Conservation (phyloP, 2,113 vertebrate genomes). For the Psilopsiagon aurifrons region DNA sequence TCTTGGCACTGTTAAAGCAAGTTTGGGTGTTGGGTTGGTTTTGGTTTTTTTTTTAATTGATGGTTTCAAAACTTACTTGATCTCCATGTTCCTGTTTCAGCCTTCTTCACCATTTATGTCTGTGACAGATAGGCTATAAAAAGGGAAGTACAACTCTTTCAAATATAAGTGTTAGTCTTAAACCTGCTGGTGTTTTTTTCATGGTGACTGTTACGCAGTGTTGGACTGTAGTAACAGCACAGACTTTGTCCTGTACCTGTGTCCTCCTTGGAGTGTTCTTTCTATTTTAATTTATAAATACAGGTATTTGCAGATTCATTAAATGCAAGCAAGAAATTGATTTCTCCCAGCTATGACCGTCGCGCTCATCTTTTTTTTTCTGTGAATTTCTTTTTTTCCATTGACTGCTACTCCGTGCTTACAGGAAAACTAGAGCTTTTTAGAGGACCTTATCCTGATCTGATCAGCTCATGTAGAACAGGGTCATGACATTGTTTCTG, state of each 20-base stretch:
- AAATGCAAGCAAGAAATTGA: neutral
- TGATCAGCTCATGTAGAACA: neutral
- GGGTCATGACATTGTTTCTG: neutral
- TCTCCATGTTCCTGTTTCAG: neutral
- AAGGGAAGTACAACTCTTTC: neutral
- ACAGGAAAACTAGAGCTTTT: neutral
- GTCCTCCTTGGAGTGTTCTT: neutral
- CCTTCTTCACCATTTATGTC: neutral
- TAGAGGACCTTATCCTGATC: neutral
- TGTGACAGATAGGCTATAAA: neutral
- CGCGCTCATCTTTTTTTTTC: neutral
- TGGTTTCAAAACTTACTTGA: neutral
- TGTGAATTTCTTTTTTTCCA: neutral
- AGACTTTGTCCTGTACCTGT: neutral
- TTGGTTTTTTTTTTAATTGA: fast-evolving
- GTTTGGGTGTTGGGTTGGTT: no score
- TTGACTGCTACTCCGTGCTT: neutral
- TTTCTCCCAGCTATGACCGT: neutral
- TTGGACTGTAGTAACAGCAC: neutral
- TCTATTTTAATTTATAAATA: neutral
- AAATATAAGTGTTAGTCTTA: neutral
- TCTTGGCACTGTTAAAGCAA: neutral
- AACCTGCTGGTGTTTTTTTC: neutral
- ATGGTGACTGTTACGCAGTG: neutral
- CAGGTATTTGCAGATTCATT: neutral